phyloP scores from a whole-genome alignment of 2,797 vertebrate genomes.

The Sebastes goodei region DNA sequence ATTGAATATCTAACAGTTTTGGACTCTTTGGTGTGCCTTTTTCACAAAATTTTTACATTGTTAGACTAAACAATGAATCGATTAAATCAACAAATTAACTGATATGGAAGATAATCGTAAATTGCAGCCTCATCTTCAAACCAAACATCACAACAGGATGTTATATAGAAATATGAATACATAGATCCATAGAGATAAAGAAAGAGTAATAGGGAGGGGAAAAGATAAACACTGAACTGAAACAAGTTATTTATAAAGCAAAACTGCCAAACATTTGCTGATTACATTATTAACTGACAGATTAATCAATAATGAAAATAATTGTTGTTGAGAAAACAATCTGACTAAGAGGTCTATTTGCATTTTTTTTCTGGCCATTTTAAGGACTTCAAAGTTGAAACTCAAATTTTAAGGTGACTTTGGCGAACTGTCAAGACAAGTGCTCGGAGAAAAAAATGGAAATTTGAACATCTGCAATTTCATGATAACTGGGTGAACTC shows the following conservation, averaged over 20 bases:
- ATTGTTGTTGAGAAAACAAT: neutral
- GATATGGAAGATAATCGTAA: neutral
- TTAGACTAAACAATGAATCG: neutral
- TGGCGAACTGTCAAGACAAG: neutral
- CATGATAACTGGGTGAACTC: neutral
- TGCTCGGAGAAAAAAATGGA: neutral
- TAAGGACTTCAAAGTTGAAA: neutral
- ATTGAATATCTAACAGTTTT: neutral
- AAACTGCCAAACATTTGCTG: no score
- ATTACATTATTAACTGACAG: no score
- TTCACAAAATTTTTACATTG: accelerated
- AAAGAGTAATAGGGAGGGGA: neutral
- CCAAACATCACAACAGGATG: neutral
- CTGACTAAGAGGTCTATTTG: neutral
- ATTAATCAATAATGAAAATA: neutral
- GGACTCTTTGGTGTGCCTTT: neutral
- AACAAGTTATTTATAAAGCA: neutral
- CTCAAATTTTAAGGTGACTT: no score
- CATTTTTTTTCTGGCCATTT: no score
- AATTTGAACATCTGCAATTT: neutral
- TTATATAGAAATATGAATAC: neutral
- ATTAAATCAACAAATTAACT: neutral
- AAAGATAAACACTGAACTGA: neutral
- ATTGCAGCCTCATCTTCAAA: neutral
- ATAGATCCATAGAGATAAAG: neutral